A percentile compares a stretch with the other conserved stretches of the same genome.
Conservation (phyloP, 2,797 vertebrate species). For the Gallinago solitaria region DNA sequence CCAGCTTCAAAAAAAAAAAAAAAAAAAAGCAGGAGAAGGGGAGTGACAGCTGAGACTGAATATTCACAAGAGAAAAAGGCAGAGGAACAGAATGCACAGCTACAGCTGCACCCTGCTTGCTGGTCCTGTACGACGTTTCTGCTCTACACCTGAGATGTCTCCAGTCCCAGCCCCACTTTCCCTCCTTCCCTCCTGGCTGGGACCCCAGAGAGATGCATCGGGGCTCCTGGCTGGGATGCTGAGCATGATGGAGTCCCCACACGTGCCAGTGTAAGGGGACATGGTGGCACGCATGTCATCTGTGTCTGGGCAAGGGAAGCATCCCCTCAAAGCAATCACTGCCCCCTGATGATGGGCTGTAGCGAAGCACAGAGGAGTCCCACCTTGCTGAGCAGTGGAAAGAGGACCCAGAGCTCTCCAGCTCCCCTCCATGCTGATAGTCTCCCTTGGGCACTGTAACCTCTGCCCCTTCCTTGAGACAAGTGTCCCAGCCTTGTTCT, state of each 20-base stretch:
- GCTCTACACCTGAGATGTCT: neutral
- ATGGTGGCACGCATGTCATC: fast-evolving
- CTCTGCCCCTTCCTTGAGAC: neutral
- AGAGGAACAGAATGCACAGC: neutral
- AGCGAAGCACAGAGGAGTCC: fast-evolving
- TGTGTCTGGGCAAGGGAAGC: neutral
- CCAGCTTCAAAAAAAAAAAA: slow-evolving; percentile 28
- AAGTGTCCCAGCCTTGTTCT: neutral
- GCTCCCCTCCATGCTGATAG: fast-evolving
- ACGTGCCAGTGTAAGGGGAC: neutral
- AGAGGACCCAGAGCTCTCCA: neutral
- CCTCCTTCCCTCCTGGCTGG: neutral
- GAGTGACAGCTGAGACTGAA: neutral
- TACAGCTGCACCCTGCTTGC: fast-evolving
- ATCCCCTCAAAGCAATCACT: neutral
- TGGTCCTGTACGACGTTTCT: fast-evolving
- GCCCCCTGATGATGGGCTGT: neutral
- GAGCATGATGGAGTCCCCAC: fast-evolving
- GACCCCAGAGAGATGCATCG: neutral
- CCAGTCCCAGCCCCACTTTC: neutral
- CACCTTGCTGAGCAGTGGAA: neutral
- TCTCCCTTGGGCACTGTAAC: neutral
- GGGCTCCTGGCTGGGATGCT: neutral
- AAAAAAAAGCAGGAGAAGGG: neutral
- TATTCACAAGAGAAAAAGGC: neutral